Evolutionary conservation across 2,797 vertebrate species (phyloP).

Genomic region (Helostoma temminkii): DNA sequence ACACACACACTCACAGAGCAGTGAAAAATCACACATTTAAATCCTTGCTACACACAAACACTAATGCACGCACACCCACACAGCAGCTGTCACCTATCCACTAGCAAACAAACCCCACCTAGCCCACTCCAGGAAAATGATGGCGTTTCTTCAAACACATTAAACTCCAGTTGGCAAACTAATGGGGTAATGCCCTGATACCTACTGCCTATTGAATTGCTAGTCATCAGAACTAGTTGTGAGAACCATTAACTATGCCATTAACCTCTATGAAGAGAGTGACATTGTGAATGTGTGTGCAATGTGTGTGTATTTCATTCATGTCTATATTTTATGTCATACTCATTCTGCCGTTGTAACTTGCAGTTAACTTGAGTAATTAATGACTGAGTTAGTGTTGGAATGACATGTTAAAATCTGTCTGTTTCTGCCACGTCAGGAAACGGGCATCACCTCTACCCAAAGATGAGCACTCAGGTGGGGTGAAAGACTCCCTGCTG

Average conservation of each 20-base stretch:
- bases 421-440: slow-evolving; percentile 74
- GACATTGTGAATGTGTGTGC: slow-evolving; percentile 18
- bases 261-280: slow-evolving; percentile 61
- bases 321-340: slow-evolving; percentile 2
- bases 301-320: slow-evolving; percentile 23
- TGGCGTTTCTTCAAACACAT: slow-evolving; percentile 70
- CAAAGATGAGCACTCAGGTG: slow-evolving; percentile 92
- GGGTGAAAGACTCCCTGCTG: slow-evolving; percentile 93
- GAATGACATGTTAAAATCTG: slow-evolving; percentile 16
- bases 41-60: slow-evolving; percentile 54
- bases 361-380: slow-evolving; percentile 23
- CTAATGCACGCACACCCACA: slow-evolving; percentile 58
- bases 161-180: slow-evolving; percentile 70
- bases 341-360: slow-evolving; percentile 11
- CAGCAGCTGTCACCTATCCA: slow-evolving; percentile 78
- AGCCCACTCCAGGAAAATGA: slow-evolving; percentile 72
- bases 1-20: slow-evolving; percentile 33
- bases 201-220: slow-evolving; percentile 44
- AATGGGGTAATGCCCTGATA: slow-evolving; percentile 55
- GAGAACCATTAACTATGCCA: slow-evolving; percentile 55
- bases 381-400: slow-evolving; percentile 2
- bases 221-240: slow-evolving; percentile 54
- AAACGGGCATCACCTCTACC: slow-evolving; percentile 93
- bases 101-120: slow-evolving; percentile 69
- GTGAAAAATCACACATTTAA: slow-evolving; percentile 64